Base-by-base conservation (phyloP, 2,888 invertebrate species). In the Cephus pulcher region DNA sequence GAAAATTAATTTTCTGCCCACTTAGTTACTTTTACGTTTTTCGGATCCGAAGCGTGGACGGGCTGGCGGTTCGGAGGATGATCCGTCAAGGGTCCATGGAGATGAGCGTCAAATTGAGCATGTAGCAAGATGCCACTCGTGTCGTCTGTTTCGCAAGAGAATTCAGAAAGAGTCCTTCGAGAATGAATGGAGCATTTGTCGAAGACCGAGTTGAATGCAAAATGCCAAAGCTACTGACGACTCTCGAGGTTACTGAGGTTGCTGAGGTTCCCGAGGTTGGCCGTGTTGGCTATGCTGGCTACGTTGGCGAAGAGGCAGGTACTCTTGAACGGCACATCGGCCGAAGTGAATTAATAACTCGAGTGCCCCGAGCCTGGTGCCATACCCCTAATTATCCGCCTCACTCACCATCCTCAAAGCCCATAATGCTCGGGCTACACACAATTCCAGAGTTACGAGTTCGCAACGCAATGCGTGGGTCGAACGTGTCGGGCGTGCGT, bases 1-100 rank as follows among this genome's bases (percentile, higher is more conserved):
- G 82, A 84, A 86, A 89, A 88, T 89, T 89, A 88, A 90, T 90
- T 90, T 88, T 88, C 89, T 86, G 84, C 84, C 84, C 86, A 83
- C 84, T 87, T 87, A 83, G 83, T 84, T 80, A 80, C 80, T 82
- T 80, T 79, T 82, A 83, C 84, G 40, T 40, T 40, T 87, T 74
- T 33, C 74, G 37, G 35, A 34, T 23, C n/a, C 35, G 74, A 35
- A 34, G 33, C 73, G 69, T 77, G 68, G 35, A 74, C 77, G 76
- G 56, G 76, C 34, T 56, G 15, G 4, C 40, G 15, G 15, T 6
- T 40, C 40, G 40, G 40, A 40, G 1, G 40, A 40, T 40, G 40
- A 40, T 15, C 15, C 40, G 40, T 40, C 40, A 40, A 40, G 40
- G 40, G 15, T 40, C 40, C 40, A 15, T 6, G 40, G 4, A 40